These are phyloP conservation scores for Semnornis frantzii DNA, from an alignment of 2,113 vertebrate species.

Conservation along the genomic window DNA sequence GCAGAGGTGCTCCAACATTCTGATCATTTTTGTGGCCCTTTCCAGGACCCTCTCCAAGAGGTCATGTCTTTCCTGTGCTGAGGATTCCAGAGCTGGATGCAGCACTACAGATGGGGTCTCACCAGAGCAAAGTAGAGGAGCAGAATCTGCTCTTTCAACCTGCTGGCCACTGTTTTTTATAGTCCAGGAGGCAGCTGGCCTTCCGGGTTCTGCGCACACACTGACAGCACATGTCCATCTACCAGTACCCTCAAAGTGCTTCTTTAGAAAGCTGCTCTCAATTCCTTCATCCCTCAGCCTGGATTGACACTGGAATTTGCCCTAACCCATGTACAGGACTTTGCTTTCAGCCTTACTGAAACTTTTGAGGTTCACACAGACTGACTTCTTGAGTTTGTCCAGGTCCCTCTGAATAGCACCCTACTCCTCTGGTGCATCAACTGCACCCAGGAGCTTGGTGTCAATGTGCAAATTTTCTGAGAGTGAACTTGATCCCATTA, in stretches of 20 bases:
- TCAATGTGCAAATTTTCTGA: not conserved
- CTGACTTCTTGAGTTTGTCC: not conserved
- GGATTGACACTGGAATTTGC: not conserved
- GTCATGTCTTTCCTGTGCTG: not conserved
- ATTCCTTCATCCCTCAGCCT: not conserved
- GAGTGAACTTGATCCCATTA: no score
- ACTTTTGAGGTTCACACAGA: not conserved
- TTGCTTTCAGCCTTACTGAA: not conserved
- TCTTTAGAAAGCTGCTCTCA: not conserved
- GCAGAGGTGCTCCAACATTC: not conserved
- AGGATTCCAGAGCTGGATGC: accelerated
- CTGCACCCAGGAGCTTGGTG: not conserved
- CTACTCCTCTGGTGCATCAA: not conserved
- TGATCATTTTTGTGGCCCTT: not conserved
- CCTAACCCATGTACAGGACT: not conserved
- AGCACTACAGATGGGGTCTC: not conserved
- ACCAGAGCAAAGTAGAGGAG: accelerated
- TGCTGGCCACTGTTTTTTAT: not conserved
- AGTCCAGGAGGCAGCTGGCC: accelerated
- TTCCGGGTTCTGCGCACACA: not conserved
- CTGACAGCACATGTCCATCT: not conserved
- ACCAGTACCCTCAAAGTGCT: no score
- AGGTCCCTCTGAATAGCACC: not conserved
- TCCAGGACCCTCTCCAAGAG: not conserved
- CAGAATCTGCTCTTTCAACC: not conserved